These are phyloP conservation scores for Acanthococcus lagerstroemiae DNA, from an alignment of 2,888 invertebrate genomes.

Conservation along the genomic window DNA sequence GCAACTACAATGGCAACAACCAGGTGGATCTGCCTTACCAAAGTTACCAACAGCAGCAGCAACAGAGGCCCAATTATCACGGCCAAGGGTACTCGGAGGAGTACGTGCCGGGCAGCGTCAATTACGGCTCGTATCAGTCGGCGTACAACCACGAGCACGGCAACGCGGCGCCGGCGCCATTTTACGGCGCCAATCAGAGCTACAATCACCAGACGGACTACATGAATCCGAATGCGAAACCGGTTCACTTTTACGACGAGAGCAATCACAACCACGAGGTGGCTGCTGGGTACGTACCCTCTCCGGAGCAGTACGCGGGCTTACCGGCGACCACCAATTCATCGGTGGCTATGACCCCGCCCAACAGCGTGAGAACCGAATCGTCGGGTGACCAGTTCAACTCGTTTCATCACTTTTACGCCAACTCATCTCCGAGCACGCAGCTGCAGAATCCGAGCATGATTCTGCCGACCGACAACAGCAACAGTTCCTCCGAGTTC, in stretches of 20 bases:
- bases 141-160: constrained; percentile 1
- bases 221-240: constrained; percentile 10
- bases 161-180: not conserved
- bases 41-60: constrained; percentile 19
- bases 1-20: constrained; percentile 33
- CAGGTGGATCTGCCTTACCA: constrained; percentile 9
- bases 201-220: constrained; percentile 19
- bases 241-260: constrained; percentile 31
- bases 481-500: constrained; percentile 83
- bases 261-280: constrained; percentile 19
- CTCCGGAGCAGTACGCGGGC: constrained; percentile 27
- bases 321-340: constrained; percentile 40
- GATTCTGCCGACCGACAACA: constrained; percentile 45
- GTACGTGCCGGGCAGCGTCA: constrained; percentile 10
- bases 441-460: constrained; percentile 40
- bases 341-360: constrained; percentile 51
- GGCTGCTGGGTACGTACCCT: constrained; percentile 36
- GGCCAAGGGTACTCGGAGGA: constrained; percentile 3
- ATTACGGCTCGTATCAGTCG: constrained; percentile 21
- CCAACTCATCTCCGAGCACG: constrained; percentile 41
- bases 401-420: constrained; percentile 61
- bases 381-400: constrained; percentile 53
- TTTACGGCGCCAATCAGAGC: constrained; percentile 3
- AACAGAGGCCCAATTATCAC: constrained; percentile 13
- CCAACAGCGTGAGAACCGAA: constrained; percentile 50